phyloP scores from a whole-genome alignment of 1,140 invertebrate species.

The Caligus rogercresseyi region DNA sequence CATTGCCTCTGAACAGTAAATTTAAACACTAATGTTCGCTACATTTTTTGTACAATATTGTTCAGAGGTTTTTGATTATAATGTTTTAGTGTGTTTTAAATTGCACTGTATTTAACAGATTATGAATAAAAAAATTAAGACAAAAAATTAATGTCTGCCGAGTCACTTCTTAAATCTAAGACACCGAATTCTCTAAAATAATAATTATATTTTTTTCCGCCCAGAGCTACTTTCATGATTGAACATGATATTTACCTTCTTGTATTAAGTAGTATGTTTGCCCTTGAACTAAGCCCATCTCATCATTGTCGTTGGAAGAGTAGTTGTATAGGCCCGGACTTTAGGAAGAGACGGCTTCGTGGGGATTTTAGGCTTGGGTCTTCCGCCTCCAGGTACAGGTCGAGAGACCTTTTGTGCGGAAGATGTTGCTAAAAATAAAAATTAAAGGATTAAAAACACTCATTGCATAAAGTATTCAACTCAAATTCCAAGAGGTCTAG shows the following conservation, averaged over 20 bases:
- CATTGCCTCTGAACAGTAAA: too few species aligned
- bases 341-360: background rate
- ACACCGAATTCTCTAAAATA: too few species aligned
- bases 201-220: too few species aligned
- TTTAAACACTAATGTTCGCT: too few species aligned
- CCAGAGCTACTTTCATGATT: background rate
- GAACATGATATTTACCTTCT: background rate
- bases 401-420: background rate
- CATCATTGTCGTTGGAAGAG: background rate
- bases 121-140: too few species aligned
- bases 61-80: too few species aligned
- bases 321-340: conserved; percentile 5
- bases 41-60: too few species aligned
- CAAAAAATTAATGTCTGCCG: background rate
- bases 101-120: too few species aligned
- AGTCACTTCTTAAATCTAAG: background rate
- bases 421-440: background rate
- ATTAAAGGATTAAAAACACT: background rate
- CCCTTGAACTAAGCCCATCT: background rate
- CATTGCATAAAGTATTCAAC: background rate
- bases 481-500: too few species aligned
- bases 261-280: background rate
- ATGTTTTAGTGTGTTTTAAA: too few species aligned
- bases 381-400: conserved; percentile 1
- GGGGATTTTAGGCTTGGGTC: conserved; percentile 3